Conservation (phyloP, 2,797 vertebrate species). For the Enteromius trimaculatus region DNA sequence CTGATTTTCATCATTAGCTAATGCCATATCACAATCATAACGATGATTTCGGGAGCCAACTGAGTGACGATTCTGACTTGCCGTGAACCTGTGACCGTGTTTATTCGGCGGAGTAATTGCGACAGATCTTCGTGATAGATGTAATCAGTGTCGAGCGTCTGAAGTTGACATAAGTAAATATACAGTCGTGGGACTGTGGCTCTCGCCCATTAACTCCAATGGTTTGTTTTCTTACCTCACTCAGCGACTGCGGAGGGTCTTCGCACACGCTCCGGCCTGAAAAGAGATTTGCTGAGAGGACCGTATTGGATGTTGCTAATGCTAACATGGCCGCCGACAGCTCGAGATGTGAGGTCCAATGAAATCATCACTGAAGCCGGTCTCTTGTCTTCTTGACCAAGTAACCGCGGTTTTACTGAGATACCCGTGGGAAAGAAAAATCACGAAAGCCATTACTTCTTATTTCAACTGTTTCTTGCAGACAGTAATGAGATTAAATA, state of each 20-base stretch:
- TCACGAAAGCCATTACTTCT: background rate
- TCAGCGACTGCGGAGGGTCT: constrained; percentile 47
- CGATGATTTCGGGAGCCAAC: constrained; percentile 41
- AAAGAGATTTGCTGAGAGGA: constrained; percentile 16
- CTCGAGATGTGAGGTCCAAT: constrained; percentile 19
- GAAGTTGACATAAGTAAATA: constrained; percentile 64
- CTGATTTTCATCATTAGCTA: constrained; percentile 11
- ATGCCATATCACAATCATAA: background rate
- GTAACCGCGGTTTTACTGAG: background rate
- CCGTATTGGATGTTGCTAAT: constrained; percentile 5
- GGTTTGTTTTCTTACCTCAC: constrained; percentile 62
- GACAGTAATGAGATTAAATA: constrained; percentile 19
- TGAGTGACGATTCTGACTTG: constrained; percentile 17
- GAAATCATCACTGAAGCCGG: background rate
- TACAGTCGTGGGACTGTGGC: constrained; percentile 57
- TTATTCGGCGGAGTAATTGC: constrained; percentile 60
- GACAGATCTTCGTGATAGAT: constrained; percentile 56
- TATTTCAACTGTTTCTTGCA: constrained; percentile 8
- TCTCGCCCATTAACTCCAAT: constrained; percentile 58
- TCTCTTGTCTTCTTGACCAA: background rate
- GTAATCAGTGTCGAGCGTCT: constrained; percentile 59
- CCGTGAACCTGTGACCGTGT: constrained; percentile 51
- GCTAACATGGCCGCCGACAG: constrained; percentile 14
- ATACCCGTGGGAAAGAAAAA: constrained; percentile 1
- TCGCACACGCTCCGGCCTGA: background rate